Evolutionary conservation across 2,113 vertebrate species (phyloP).

Genomic region (Hipposideros armiger): DNA sequence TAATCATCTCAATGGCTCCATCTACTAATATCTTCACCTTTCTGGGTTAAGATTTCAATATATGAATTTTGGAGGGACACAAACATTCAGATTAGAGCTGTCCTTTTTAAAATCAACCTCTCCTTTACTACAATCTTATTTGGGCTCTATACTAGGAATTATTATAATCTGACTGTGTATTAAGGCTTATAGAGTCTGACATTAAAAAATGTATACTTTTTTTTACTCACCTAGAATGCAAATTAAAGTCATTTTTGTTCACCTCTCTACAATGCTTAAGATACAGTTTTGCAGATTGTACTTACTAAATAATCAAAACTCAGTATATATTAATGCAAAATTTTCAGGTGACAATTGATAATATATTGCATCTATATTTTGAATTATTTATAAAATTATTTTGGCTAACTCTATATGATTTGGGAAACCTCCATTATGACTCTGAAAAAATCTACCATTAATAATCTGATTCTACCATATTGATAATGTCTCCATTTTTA

Average conservation of each 20-base stretch:
- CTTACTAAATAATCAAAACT: background rate
- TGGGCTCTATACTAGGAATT: background rate
- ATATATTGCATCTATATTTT: background rate
- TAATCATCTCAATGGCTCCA: too few relatives aligned
- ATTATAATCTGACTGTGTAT: background rate
- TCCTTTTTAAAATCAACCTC: background rate
- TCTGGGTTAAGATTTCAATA: background rate
- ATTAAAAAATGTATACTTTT: background rate
- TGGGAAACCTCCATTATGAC: background rate
- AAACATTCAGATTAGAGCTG: background rate
- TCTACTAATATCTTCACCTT: background rate
- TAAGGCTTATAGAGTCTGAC: background rate
- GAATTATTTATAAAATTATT: background rate
- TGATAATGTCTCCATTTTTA: background rate
- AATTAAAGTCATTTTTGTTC: background rate
- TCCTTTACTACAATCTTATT: background rate
- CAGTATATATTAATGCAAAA: background rate
- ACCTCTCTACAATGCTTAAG: background rate
- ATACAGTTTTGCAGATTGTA: background rate
- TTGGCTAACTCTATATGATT: background rate
- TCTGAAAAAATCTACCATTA: background rate
- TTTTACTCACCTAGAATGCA: background rate
- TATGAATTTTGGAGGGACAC: background rate
- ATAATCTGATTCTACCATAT: background rate
- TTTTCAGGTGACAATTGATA: background rate